phyloP scores from a whole-genome alignment of 2,113 vertebrate species.

The Hemiprocne comata region DNA sequence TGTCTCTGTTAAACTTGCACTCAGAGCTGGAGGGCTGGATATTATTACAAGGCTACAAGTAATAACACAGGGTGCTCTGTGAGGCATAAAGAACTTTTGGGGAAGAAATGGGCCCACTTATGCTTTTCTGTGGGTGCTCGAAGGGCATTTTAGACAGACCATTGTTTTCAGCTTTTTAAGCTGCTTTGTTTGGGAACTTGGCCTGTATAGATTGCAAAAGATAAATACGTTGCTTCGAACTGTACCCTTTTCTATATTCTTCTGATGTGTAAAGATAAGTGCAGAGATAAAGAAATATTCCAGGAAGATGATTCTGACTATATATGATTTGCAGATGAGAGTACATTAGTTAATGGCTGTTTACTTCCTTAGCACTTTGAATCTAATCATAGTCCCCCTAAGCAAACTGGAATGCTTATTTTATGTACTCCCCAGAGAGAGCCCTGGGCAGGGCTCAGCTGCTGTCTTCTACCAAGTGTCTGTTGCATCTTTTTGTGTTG shows the following conservation, averaged over 20 bases:
- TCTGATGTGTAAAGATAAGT: background rate
- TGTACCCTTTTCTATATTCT: background rate
- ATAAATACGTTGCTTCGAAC: background rate
- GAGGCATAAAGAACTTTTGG: background rate
- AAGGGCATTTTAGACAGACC: background rate
- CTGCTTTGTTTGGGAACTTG: background rate
- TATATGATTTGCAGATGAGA: background rate
- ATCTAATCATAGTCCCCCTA: background rate
- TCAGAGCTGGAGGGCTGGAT: background rate
- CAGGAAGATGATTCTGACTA: background rate
- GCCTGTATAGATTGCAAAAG: background rate
- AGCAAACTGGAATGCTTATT: background rate
- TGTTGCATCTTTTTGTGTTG: background rate
- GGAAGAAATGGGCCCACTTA: fast-evolving
- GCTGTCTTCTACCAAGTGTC: background rate
- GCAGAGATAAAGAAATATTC: background rate
- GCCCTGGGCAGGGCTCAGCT: background rate
- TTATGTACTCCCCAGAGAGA: background rate
- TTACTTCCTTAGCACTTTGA: background rate
- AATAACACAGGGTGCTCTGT: background rate
- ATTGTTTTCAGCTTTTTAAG: background rate
- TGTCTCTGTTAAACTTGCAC: background rate
- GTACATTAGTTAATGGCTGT: background rate
- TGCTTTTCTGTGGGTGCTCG: background rate
- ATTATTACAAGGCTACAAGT: background rate